Base-by-base conservation (phyloP, 1,140 invertebrate genomes). In the Paracyclopina nana region DNA sequence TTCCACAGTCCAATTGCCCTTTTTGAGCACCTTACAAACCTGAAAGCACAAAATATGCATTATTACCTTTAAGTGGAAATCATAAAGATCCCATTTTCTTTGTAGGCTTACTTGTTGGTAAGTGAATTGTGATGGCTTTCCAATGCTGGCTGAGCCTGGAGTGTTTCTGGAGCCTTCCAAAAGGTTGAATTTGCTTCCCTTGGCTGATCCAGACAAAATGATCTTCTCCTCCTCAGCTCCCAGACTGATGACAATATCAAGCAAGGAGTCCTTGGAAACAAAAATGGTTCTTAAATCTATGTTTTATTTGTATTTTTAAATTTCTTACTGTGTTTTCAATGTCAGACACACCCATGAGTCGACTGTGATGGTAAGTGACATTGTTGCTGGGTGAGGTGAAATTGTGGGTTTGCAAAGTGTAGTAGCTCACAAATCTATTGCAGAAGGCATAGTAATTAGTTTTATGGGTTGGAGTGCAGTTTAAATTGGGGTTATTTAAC, bases 301-400 rank as follows among this genome's bases (percentile, higher is more conserved):
- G 14, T 12, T 22, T 29, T 38, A 25, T 12, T 31, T 8, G 30
- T 25, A 22, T 6, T 1, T 30, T 24, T 20, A 49, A 14, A 44
- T 50, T 48, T 18, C 70, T 73, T 64, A 78, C 76, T 46, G 77
- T 75, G 57, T 82, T 82, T 53, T 78, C 71, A 67, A 81, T 76
- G 57, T 82, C 79, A 63, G 77, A 78, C 18, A 80, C 60, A 2
- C 80, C 79, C 63, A 80, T 81, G 52, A 82, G 62, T 51, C 78
- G 64, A 57, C 78, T 79, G 0, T 78, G 78, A 62, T 82, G 80
- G 59, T 76, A 81, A 1, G 78, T 77, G 54, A 71, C 59, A 5
- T 56, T 65, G 55, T 75, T 74, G 50, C 73, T 71, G 40, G 70
- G 68, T 38, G 73, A 65, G 0, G 73, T 72, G 58, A 82, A 60